Evolutionary conservation across 2,797 vertebrate species (phyloP), one percentile per base, ranked within the genome.

Genomic region (Zonotrichia albicollis): DNA sequence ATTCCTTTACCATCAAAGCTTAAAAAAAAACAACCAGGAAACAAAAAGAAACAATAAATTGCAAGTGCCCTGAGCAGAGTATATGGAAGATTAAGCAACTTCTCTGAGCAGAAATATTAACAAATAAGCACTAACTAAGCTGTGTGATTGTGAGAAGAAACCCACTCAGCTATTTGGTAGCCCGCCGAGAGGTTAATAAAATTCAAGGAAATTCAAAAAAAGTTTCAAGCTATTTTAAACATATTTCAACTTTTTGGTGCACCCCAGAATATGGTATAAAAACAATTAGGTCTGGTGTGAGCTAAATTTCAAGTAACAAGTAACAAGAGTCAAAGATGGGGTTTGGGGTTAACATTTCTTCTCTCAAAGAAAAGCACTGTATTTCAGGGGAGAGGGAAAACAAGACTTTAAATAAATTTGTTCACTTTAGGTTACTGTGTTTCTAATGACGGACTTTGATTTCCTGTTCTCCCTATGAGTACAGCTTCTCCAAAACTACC

Each of bases 1-100:
- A 95, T 87, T 97, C 96, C 94, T 98, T 98, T 95, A 94, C 97
- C 93, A 96, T 96, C 89, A 91, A 97, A 97, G 87, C 94, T 97
- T 94, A 45, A 96, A 97, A 97, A 95, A 97, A 36, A 95, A 38
- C 93, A 97, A 97, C 91, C 95, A 95, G 94, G 95, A 97, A 97
- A 96, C 76, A 93, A 96, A 97, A 95, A 16, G 0, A 96, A 96
- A 97, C 97, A 97, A 98, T 91, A 97, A 95, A 97, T 95, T 96
- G 96, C 97, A 98, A 98, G 98, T 98, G 97, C 98, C 98, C 98
- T 98, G 98, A 98, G 98, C 98, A 98, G 97, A 98, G 97, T 97
- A 98, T 97, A 97, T 98, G 98, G 97, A 98, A 98, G 97, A 98
- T 98, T 97, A 98, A 98, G 97, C 97, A 97, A 98, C 96, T 96